Evolutionary conservation across 2,113 vertebrate species (phyloP), one percentile per base, ranked within the genome.

Genomic region (Lycocorax pyrrhopterus): DNA sequence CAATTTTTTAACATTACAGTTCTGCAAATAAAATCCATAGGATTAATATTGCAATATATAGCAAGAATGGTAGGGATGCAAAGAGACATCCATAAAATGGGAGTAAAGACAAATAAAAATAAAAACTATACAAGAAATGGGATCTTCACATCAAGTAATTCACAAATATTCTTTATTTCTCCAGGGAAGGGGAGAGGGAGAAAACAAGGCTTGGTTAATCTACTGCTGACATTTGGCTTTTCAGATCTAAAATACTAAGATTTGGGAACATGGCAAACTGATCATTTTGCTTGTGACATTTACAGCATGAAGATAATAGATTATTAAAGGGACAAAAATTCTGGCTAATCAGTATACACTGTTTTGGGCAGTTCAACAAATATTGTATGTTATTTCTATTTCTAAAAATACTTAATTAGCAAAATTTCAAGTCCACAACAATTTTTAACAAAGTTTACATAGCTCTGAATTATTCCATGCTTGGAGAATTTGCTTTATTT

Each of bases 341-440:
- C 73, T 89, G 46, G 8, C 16, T 92, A 90, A 94, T 84, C 33
- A 19, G 55, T 95, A 59, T 58, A 35, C 2, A 23, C 75, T 8
- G 67, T 76, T 93, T 76, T 80, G 55, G n/a, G 96, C 94, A 93
- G 58, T 53, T 95, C 84, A 93, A 95, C 84, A 79, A 37, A 25
- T 89, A 52, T 10, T 87, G 14, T 67, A 76, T 59, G 30, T 72
- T 94, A 93, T 56, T 75, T 89, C 46, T 84, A 55, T 67, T 69
- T 53, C 71, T 96, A 74, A 88, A 93, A 95, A 87, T 55, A 58
- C 4, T 73, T 78, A 81, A 94, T 68, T 81, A 18, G 10, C 7
- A 89, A 84, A 92, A 89, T 63, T 89, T 95, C 56, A 96, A 93
- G 83, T 82, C 33, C 82, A 6, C 4, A 82, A 39, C 5, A 49